A percentile compares a stretch with the other conserved stretches of the same genome.
Evolutionary conservation across 2,797 vertebrate genomes (phyloP).

Genomic region (Manis javanica): DNA sequence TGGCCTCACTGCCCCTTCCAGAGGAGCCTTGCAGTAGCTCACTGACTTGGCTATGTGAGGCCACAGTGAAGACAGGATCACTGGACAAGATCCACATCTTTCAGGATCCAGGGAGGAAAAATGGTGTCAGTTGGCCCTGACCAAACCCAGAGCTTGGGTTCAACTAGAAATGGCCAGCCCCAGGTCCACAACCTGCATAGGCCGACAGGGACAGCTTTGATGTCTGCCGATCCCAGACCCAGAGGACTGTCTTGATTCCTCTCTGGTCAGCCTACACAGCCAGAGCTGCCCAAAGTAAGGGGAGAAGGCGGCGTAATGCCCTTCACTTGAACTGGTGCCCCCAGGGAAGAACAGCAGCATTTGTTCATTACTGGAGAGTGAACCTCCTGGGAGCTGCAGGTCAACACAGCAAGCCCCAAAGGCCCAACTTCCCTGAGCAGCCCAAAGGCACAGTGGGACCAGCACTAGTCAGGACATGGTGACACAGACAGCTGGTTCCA

Average conservation of each 20-base stretch:
- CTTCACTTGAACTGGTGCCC: not conserved
- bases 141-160: not conserved
- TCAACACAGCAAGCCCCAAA: not conserved
- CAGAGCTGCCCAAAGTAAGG: not conserved
- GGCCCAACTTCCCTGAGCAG: not conserved
- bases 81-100: not conserved
- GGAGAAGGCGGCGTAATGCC: not conserved
- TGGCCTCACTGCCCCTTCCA: not conserved
- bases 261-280: not conserved
- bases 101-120: constrained; percentile 41
- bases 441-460: not conserved
- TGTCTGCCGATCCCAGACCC: not conserved
- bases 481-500: not conserved
- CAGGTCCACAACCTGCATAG: not conserved
- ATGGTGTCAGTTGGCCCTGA: not conserved
- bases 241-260: not conserved
- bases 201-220: not conserved
- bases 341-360: not conserved
- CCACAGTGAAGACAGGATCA: not conserved
- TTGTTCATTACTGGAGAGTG: not conserved
- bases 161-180: not conserved
- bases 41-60: not conserved
- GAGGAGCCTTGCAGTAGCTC: not conserved
- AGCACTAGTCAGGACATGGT: not conserved
- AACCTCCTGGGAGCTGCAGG: not conserved